phyloP scores from a whole-genome alignment of 2,888 invertebrate species.

The Coremacera marginata region DNA sequence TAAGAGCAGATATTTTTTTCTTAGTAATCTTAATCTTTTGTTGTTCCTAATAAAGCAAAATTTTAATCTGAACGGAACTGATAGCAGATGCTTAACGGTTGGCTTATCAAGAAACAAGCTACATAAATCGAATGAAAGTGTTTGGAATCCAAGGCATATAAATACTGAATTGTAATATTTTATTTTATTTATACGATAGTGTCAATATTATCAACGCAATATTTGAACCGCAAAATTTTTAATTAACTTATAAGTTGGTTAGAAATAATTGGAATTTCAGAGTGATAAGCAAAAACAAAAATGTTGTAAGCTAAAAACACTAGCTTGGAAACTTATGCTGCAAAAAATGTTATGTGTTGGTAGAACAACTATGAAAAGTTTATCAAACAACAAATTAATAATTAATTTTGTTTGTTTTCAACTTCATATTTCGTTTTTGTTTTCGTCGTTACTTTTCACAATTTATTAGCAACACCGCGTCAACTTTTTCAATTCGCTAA shows the following conservation, averaged over 20 bases:
- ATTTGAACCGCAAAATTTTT: constrained; percentile 12
- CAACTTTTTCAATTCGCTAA: background rate
- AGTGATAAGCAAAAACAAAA: background rate
- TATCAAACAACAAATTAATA: background rate
- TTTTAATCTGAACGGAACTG: background rate
- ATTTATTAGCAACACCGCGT: background rate
- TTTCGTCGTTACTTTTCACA: background rate
- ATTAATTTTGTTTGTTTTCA: background rate
- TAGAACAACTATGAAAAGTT: background rate
- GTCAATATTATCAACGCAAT: background rate
- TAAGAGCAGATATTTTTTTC: background rate
- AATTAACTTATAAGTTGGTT: background rate
- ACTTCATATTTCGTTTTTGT: background rate
- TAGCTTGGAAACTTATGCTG: too few relatives aligned
- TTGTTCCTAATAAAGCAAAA: constrained; percentile 1
- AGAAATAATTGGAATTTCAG: background rate
- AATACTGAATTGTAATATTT: background rate
- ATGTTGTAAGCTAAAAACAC: background rate
- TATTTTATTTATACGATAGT: background rate
- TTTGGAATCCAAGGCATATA: background rate
- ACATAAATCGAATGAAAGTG: constrained; percentile 13
- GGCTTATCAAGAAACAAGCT: constrained; percentile 6
- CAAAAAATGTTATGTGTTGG: background rate
- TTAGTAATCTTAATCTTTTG: background rate
- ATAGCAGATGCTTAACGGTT: background rate